Evolutionary conservation across 2,113 vertebrate species (phyloP).

Genomic region (Stigmatopora argus): DNA sequence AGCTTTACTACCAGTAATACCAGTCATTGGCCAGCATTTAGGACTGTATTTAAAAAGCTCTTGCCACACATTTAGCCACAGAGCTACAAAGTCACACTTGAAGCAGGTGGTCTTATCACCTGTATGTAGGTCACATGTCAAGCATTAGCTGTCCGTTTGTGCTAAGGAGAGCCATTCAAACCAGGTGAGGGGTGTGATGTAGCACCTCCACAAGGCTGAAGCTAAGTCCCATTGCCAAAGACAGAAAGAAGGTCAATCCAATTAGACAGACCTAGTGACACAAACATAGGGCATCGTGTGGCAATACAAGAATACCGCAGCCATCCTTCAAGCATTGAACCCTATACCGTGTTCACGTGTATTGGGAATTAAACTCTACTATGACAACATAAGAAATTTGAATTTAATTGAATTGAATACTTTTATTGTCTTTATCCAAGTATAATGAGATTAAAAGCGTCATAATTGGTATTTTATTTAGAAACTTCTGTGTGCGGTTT

Average conservation of each 20-base stretch:
- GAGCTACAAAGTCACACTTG: conserved; percentile 26
- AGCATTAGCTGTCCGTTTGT: conserved; percentile 26
- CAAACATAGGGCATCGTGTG: conserved; percentile 46
- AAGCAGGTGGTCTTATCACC: conserved; percentile 58
- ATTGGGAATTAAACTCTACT: not conserved
- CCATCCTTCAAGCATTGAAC: not conserved
- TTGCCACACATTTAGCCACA: not conserved
- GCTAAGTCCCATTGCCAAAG: conserved; percentile 42
- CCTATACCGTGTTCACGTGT: not conserved
- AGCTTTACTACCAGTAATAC: too few relatives aligned
- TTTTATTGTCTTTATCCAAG: not conserved
- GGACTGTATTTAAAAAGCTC: conserved; percentile 34
- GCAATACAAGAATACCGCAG: not conserved
- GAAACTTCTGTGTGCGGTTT: not conserved
- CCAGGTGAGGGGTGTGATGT: conserved; percentile 37
- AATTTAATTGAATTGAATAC: too few relatives aligned
- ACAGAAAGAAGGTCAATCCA: conserved; percentile 65
- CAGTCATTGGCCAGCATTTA: conserved; percentile 31
- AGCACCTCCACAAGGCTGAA: conserved; percentile 40
- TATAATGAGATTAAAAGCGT: not conserved
- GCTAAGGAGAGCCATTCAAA: not conserved
- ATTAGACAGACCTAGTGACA: conserved; percentile 51
- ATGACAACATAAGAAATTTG: too few relatives aligned
- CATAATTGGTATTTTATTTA: not conserved
- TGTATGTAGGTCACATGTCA: conserved; percentile 55